These are phyloP conservation scores for Tetrao urogallus DNA, from an alignment of 2,113 vertebrate species.

Conservation along the genomic window DNA sequence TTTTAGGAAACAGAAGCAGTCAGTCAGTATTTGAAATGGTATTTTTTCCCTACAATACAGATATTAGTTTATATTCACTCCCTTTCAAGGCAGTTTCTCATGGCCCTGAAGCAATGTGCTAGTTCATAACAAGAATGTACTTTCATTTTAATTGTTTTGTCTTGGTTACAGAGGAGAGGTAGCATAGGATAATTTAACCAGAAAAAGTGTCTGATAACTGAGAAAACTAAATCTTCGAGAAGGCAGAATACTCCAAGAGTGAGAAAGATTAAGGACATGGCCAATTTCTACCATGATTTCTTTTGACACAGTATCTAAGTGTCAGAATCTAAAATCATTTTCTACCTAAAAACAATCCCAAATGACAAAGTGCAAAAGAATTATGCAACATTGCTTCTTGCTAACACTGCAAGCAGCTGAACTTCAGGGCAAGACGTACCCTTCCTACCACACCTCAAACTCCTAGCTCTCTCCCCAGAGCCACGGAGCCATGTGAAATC, in stretches of 20 bases:
- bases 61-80: constrained; percentile 73
- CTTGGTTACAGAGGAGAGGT: neutral
- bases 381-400: neutral
- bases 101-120: constrained; percentile 17
- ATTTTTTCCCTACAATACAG: constrained; percentile 70
- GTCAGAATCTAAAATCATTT: neutral
- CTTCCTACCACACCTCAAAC: neutral
- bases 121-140: constrained; percentile 45
- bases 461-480: neutral
- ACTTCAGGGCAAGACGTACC: neutral
- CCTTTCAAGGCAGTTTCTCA: constrained; percentile 65
- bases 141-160: constrained; percentile 55
- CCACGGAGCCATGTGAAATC: neutral
- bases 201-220: neutral
- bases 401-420: neutral
- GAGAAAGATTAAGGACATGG: neutral
- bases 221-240: neutral
- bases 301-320: neutral
- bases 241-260: neutral
- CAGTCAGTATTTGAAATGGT: constrained; percentile 80
- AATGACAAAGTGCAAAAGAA: neutral
- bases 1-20: constrained; percentile 90
- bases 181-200: neutral
- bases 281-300: neutral
- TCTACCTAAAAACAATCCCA: neutral